Conservation (phyloP, 2,888 invertebrate genomes). For the Pristionchus exspectatus region DNA sequence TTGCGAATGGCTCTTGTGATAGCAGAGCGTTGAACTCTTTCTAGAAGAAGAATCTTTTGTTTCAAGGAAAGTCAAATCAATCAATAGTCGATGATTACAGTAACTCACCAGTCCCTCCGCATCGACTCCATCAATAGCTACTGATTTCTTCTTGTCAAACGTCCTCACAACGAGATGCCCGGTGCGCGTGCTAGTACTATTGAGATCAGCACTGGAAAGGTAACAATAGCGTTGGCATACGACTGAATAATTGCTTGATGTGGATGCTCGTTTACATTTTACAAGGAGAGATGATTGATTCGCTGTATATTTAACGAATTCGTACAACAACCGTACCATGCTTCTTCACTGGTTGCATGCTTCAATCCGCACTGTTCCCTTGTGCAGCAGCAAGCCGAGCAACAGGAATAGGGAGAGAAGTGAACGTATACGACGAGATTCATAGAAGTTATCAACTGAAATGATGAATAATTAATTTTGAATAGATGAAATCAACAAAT, state of each 20-base stretch:
- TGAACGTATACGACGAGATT: neutral
- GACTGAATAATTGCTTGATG: no score
- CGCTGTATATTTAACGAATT: neutral
- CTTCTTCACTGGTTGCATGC: neutral
- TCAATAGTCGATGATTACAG: neutral
- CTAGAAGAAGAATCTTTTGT: neutral
- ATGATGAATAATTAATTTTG: neutral
- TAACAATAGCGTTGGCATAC: neutral
- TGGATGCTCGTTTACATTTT: no score
- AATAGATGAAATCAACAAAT: neutral
- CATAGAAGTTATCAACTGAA: neutral
- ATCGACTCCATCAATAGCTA: neutral
- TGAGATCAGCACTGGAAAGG: neutral
- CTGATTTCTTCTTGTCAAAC: neutral
- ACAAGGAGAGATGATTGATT: no score
- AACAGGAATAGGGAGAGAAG: neutral
- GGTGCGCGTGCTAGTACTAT: neutral
- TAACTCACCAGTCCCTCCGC: neutral
- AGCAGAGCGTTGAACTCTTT: neutral
- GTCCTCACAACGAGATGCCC: neutral
- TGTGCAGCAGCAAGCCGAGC: neutral
- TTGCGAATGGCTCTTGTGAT: neutral
- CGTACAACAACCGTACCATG: neutral
- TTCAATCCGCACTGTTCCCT: neutral
- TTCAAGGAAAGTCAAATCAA: no score